Conservation (phyloP, 2,113 vertebrate species). For the Forbesichthys agassizii region DNA sequence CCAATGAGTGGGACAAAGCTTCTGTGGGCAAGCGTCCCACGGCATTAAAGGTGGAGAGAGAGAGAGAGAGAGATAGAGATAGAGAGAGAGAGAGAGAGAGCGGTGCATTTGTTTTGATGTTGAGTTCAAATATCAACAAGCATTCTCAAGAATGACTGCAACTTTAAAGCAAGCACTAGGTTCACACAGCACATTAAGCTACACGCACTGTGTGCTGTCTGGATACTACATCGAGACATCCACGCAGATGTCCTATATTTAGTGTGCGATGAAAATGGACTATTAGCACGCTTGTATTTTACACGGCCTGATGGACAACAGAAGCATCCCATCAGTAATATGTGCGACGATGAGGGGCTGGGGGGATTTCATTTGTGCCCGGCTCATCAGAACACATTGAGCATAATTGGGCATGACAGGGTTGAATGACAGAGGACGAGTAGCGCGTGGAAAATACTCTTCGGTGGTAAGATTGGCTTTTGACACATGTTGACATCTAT, state of each 20-base stretch:
- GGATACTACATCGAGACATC: constrained; percentile 11
- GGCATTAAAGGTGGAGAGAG: too few species aligned
- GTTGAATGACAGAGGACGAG: constrained; percentile 30
- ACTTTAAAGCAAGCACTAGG: not conserved
- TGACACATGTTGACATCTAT: constrained; percentile 47
- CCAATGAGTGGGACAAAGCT: too few species aligned
- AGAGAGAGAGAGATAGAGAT: too few species aligned
- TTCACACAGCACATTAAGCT: not conserved
- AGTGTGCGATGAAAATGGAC: constrained; percentile 44
- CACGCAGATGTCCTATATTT: constrained; percentile 36
- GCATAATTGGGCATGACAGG: constrained; percentile 65
- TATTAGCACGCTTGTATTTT: constrained; percentile 69
- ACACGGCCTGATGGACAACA: constrained; percentile 73
- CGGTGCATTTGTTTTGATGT: too few species aligned
- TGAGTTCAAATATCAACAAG: too few species aligned
- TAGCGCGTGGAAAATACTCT: constrained; percentile 58
- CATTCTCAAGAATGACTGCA: too few species aligned
- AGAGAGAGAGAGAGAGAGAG: too few species aligned
- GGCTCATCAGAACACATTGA: constrained; percentile 59
- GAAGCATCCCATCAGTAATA: constrained; percentile 71
- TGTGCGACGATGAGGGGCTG: constrained; percentile 34
- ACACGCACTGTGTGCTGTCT: constrained; percentile 17
- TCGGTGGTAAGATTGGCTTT: constrained; percentile 59
- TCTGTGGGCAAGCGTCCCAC: too few species aligned
- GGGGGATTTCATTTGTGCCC: constrained; percentile 48